These are phyloP conservation scores for Phainopepla nitens DNA, from an alignment of 2,113 vertebrate species.

Conservation along the genomic window DNA sequence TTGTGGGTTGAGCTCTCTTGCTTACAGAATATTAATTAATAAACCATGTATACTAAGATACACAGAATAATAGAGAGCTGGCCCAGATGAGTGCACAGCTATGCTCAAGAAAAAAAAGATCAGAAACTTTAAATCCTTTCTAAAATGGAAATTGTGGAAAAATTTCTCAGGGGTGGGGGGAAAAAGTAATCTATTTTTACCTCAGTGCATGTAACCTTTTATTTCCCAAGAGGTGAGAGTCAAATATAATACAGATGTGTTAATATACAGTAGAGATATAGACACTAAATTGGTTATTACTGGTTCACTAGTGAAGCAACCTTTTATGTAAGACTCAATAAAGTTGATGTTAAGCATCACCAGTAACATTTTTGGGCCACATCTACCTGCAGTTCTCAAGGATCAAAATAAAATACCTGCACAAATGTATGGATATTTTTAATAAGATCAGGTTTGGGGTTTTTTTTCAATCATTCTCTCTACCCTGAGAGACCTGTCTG, in stretches of 20 bases:
- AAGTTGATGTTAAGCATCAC: background rate
- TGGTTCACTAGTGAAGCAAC: background rate
- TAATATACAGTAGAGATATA: background rate
- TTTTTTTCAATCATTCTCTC: background rate
- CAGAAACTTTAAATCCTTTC: background rate
- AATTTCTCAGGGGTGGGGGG: background rate
- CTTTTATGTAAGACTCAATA: background rate
- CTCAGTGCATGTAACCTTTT: background rate
- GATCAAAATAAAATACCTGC: background rate
- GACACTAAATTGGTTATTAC: background rate
- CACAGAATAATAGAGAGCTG: background rate
- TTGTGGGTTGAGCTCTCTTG: background rate
- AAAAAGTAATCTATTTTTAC: background rate
- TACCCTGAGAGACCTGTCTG: background rate
- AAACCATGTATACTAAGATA: background rate
- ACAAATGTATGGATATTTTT: background rate
- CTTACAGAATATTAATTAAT: background rate
- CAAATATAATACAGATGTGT: background rate
- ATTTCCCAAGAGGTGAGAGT: background rate
- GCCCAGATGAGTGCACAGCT: background rate
- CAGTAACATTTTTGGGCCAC: background rate
- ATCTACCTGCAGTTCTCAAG: background rate
- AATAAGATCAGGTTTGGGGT: rapidly evolving
- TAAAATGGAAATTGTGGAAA: background rate
- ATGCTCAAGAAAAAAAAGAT: background rate